Conservation (phyloP, 2,888 invertebrate species). For the Dicycla oo region DNA sequence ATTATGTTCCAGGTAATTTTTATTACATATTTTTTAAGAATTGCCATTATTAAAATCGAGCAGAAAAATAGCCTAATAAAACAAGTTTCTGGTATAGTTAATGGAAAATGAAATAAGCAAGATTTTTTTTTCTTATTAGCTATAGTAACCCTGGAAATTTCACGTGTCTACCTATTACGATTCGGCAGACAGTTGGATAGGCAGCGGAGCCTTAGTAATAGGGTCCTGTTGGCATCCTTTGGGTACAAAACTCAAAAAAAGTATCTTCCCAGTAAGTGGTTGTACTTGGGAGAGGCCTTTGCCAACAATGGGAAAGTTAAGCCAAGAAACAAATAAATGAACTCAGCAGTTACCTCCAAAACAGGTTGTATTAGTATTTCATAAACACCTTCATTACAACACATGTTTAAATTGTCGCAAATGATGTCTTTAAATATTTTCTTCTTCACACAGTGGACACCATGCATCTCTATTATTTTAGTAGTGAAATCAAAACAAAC, state of each 20-base stretch:
- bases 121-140: neutral
- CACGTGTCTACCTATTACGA: neutral
- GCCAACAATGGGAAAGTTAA: neutral
- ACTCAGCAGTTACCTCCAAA: slow-evolving; percentile 76
- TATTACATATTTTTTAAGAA: neutral
- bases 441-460: slow-evolving; percentile 78
- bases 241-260: neutral
- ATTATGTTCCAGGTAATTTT: no score
- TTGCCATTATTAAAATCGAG: neutral
- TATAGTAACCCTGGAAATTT: neutral
- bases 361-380: slow-evolving; percentile 77
- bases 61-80: neutral
- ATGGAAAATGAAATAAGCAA: no score
- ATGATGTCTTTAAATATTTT: slow-evolving; percentile 77
- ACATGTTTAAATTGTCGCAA: slow-evolving; percentile 79
- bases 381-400: slow-evolving; percentile 76
- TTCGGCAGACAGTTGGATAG: neutral
- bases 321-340: neutral
- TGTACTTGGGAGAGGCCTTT: neutral
- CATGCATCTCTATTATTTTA: slow-evolving; percentile 75
- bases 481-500: slow-evolving; percentile 75
- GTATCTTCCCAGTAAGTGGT: no score
- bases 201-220: neutral
- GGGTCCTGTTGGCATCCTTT: neutral
- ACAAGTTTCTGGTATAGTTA: neutral